Evolutionary conservation across 1,140 invertebrate genomes (phyloP), one percentile per base, ranked within the genome.

Genomic region (Drosophila saltans): DNA sequence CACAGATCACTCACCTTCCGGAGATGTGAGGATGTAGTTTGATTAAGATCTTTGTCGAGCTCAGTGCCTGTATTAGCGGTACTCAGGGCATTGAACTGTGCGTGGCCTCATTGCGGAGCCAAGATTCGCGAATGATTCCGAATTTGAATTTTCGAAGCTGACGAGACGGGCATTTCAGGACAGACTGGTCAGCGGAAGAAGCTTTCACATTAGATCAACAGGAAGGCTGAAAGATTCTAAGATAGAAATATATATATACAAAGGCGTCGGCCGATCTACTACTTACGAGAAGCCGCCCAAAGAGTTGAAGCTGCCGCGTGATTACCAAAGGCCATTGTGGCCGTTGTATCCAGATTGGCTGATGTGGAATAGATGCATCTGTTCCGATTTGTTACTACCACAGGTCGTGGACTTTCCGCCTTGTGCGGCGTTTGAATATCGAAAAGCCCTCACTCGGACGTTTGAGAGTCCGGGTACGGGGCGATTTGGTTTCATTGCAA

Each of bases 291-390:
- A 90, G 58, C 81, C 84, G 83, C 90, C 79, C 28, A 91, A 62
- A 1, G 91, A 91, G 69, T 91, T 91, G 60, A 92, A 91, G 72
- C 91, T 92, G 68, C 91, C 91, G 28, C 91, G 78, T 24, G 91
- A 59, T 89, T 92, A 24, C 91, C 91, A 41, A 92, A 71, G 11
- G 88, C 85, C 72, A 90, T 85, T 26, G 86, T 85, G 39, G 91
- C 91, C 48, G 91, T 84, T 24, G 81, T 72, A 70, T 91, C 90
- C 56, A 92, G 75, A 81, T 92, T 92, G 62, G 91, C 91, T 56
- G 91, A 92, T 70, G 90, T 92, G 64, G n/a, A 92, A 92, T 72
- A 91, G 82, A n/a, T 90, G 90, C 79, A 73, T 89, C 69, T 88
- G 86, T 71, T 91, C 89, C 66, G 89, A 76, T 83, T 76, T 66